Conservation (phyloP, 2,888 invertebrate genomes). For the Thera britannica region DNA sequence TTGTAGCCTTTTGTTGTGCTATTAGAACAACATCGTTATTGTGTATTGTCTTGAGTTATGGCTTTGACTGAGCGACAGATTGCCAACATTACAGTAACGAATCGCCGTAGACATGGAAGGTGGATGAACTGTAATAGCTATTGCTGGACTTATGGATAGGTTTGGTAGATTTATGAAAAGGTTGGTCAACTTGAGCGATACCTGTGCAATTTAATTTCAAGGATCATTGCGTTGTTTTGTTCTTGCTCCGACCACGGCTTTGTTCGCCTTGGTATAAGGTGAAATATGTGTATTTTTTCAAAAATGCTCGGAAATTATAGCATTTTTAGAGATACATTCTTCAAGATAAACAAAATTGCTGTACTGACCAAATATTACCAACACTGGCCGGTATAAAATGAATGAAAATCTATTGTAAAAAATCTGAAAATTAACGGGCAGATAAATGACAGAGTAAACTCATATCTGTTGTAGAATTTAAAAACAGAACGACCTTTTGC, state of each 20-base stretch:
- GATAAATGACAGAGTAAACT: no score
- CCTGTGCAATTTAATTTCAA: constrained; percentile 16
- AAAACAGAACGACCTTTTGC: no score
- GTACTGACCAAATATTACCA: no score
- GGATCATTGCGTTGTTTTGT: neutral
- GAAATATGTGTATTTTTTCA: no score
- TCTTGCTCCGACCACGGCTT: neutral
- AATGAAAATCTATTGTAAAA: no score
- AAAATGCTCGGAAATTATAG: no score
- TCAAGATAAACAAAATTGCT: no score
- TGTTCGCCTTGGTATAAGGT: neutral
- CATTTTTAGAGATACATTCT: no score
- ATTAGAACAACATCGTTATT: constrained; percentile 31
- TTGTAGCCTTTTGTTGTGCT: constrained; percentile 19
- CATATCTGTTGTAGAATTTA: no score
- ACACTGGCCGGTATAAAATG: no score
- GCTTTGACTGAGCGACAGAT: constrained; percentile 71
- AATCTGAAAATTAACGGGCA: no score
- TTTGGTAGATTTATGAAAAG: constrained; percentile 21
- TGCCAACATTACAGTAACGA: constrained; percentile 78
- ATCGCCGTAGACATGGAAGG: constrained; percentile 73
- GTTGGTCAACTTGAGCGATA: constrained; percentile 6
- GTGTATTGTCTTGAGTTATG: constrained; percentile 40
- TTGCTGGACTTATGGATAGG: constrained; percentile 18
- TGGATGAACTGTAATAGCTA: constrained; percentile 58